These are phyloP conservation scores for Podarcis muralis DNA, from an alignment of 2,113 vertebrate species.

Conservation along the genomic window DNA sequence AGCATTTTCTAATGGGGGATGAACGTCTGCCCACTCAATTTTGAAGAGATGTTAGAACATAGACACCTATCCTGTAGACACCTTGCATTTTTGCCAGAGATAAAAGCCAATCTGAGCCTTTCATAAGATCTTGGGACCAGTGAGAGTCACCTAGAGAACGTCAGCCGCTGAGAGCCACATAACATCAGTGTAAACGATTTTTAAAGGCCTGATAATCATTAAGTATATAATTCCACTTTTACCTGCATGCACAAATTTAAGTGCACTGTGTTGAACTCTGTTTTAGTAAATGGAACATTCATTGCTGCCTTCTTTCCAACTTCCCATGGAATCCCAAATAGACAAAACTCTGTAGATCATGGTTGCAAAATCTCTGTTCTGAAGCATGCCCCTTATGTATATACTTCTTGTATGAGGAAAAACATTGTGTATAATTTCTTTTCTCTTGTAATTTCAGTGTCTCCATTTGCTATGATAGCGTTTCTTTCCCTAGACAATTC, in stretches of 20 bases:
- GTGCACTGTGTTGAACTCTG: neutral
- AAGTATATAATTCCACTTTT: neutral
- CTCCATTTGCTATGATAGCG: conserved; percentile 93
- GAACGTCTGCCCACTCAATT: neutral
- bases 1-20: no score
- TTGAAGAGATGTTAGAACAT: neutral
- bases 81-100: neutral
- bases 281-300: neutral
- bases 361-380: neutral
- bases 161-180: neutral
- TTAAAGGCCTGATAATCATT: neutral
- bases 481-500: conserved; percentile 91
- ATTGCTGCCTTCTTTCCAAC: neutral
- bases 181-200: neutral
- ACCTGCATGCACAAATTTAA: neutral
- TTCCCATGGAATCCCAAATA: neutral
- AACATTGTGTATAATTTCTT: neutral
- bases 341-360: neutral
- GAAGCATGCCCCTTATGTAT: neutral
- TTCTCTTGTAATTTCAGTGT: conserved; percentile 81
- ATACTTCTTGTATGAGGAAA: neutral
- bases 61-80: neutral
- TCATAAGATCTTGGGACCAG: neutral
- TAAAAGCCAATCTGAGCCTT: neutral
- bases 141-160: neutral